phyloP scores from a whole-genome alignment of 64 coral and sea anemone genomes.

The Platygyra sinensis region DNA sequence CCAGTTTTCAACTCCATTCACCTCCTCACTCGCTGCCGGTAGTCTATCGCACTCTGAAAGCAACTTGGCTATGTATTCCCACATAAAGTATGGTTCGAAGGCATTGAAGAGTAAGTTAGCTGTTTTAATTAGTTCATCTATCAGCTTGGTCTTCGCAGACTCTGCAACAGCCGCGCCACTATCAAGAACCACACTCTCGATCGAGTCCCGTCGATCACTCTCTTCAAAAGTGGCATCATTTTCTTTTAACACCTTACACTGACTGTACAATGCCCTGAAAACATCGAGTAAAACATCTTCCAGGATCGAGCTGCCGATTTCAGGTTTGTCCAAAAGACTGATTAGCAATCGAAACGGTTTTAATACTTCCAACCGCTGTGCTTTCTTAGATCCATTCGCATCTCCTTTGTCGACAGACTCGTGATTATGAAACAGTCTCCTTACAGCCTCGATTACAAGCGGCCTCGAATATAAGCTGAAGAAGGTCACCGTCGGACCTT shows the following conservation, averaged over 20 bases:
- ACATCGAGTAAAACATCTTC: constrained; percentile 92
- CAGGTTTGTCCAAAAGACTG: constrained; percentile 89
- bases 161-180: neutral
- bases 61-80: constrained; percentile 90
- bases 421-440: constrained; percentile 37
- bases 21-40: neutral
- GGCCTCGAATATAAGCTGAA: constrained; percentile 64
- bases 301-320: constrained; percentile 82
- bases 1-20: neutral
- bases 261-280: constrained; percentile 65
- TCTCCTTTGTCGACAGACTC: neutral
- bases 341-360: constrained; percentile 91
- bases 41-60: constrained; percentile 39
- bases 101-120: constrained; percentile 94
- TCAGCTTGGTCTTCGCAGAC: constrained; percentile 65
- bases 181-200: neutral
- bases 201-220: constrained; percentile 8
- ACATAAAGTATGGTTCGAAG: constrained; percentile 99
- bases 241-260: constrained; percentile 46
- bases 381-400: constrained; percentile 46
- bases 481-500: constrained; percentile 38
- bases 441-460: constrained; percentile 70
- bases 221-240: constrained; percentile 43
- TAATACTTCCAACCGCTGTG: constrained; percentile 45
- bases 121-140: constrained; percentile 93